Conservation (phyloP, 2,888 invertebrate genomes). For the Achlya flavicornis region DNA sequence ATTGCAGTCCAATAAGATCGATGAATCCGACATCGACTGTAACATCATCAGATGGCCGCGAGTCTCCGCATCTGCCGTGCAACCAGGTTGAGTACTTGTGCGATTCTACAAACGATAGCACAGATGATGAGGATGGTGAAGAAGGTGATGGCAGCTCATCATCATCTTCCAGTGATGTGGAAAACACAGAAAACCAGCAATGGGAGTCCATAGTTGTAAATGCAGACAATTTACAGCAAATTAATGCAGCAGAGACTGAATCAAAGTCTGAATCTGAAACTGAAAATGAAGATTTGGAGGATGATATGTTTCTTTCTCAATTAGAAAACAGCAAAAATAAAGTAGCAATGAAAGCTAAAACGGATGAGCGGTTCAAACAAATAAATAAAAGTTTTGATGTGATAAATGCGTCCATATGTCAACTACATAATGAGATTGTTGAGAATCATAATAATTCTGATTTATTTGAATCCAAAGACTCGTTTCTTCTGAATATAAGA, state of each 20-base stretch:
- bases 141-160: constrained; percentile 45
- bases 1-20: constrained; percentile 47
- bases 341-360: too few relatives aligned
- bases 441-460: constrained; percentile 8
- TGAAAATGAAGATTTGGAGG: too few relatives aligned
- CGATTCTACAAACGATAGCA: constrained; percentile 58
- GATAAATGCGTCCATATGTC: constrained; percentile 80
- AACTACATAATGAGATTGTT: constrained; percentile 52
- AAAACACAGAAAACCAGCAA: too few relatives aligned
- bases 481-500: too few relatives aligned
- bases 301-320: constrained; percentile 58
- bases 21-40: constrained; percentile 28
- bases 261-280: too few relatives aligned
- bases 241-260: too few relatives aligned
- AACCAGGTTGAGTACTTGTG: constrained; percentile 74
- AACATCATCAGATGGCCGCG: constrained; percentile 43
- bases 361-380: constrained; percentile 54
- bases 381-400: constrained; percentile 76
- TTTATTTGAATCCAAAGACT: too few relatives aligned
- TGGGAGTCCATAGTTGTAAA: too few relatives aligned
- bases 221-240: too few relatives aligned
- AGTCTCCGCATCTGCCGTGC: constrained; percentile 71
- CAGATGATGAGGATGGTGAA: constrained; percentile 32
- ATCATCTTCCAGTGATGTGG: too few relatives aligned
- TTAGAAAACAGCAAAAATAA: too few relatives aligned